These are phyloP conservation scores for Holcopasites calliopsidis DNA, from an alignment of 1,140 invertebrate genomes.

Conservation along the genomic window DNA sequence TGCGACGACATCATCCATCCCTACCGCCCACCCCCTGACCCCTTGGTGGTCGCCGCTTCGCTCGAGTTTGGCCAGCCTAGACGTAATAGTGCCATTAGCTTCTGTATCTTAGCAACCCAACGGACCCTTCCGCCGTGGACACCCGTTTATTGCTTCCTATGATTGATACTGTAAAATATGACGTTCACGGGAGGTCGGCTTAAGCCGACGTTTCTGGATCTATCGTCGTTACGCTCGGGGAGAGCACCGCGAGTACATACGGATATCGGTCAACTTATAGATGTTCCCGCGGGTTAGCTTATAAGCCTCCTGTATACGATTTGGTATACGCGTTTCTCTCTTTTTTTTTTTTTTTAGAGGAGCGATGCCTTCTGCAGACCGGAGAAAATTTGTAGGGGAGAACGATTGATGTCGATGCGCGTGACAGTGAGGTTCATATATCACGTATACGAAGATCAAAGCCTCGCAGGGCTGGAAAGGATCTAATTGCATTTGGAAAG, in stretches of 20 bases:
- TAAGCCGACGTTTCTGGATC: slow-evolving; percentile 12
- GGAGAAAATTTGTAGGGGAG: not conserved
- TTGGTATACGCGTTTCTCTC: not conserved
- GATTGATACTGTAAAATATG: slow-evolving; percentile 74
- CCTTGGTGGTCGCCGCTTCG: slow-evolving; percentile 33
- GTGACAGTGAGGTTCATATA: slow-evolving; percentile 34
- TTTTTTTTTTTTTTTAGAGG: no score
- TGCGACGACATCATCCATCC: slow-evolving; percentile 69
- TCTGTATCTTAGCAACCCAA: slow-evolving; percentile 73
- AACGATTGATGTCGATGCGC: slow-evolving; percentile 49
- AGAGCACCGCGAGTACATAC: not conserved
- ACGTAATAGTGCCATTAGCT: slow-evolving; percentile 74
- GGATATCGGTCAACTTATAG: slow-evolving; percentile 29
- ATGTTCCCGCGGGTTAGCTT: slow-evolving; percentile 6
- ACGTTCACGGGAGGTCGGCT: slow-evolving; percentile 3
- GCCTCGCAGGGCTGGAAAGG: slow-evolving; percentile 14
- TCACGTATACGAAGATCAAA: slow-evolving; percentile 40
- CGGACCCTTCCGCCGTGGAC: not conserved
- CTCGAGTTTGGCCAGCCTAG: slow-evolving; percentile 55
- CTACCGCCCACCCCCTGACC: slow-evolving; percentile 2
- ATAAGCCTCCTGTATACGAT: no score
- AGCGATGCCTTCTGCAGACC: no score
- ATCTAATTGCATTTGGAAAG: slow-evolving; percentile 48
- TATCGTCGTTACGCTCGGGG: slow-evolving; percentile 17
- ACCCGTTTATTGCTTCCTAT: slow-evolving; percentile 70